These are phyloP conservation scores for Dinocampus coccinellae DNA, from an alignment of 2,888 invertebrate genomes.

Conservation along the genomic window DNA sequence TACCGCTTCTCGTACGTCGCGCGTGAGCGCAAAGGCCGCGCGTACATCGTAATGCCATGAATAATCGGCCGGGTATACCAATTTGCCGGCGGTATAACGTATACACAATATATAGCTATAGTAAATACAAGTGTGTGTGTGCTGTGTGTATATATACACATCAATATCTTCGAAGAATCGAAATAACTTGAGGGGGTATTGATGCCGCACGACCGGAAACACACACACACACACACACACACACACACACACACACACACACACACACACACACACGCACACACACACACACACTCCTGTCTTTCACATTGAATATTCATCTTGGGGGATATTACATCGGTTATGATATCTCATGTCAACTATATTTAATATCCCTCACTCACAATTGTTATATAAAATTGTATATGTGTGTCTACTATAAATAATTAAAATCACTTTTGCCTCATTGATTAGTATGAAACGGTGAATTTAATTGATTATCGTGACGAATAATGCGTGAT, in stretches of 20 bases:
- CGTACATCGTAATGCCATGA: slow-evolving; percentile 49
- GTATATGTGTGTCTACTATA: no score
- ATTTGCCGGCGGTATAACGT: slow-evolving; percentile 42
- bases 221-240: not conserved
- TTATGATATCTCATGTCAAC: not conserved
- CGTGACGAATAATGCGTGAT: no score
- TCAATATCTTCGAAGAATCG: slow-evolving; percentile 27
- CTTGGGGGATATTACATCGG: no score
- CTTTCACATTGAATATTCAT: not conserved
- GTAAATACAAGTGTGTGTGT: not conserved
- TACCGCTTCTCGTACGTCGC: slow-evolving; percentile 26
- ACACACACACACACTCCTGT: not conserved
- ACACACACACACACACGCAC: no score
- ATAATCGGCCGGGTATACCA: slow-evolving; percentile 50
- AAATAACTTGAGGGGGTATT: slow-evolving; percentile 23
- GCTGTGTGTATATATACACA: not conserved
- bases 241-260: not conserved
- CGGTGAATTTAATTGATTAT: no score
- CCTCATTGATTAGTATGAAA: no score
- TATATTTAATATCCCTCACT: not conserved
- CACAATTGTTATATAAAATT: no score
- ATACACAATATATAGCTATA: not conserved
- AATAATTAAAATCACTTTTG: no score
- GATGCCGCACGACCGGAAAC: slow-evolving; percentile 16
- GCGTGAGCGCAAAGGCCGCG: slow-evolving; percentile 45